Percentiles rank a stretch among this genome's conserved stretches.
Conservation (phyloP, 2,888 invertebrate species). For the Clistopyga incitator region DNA sequence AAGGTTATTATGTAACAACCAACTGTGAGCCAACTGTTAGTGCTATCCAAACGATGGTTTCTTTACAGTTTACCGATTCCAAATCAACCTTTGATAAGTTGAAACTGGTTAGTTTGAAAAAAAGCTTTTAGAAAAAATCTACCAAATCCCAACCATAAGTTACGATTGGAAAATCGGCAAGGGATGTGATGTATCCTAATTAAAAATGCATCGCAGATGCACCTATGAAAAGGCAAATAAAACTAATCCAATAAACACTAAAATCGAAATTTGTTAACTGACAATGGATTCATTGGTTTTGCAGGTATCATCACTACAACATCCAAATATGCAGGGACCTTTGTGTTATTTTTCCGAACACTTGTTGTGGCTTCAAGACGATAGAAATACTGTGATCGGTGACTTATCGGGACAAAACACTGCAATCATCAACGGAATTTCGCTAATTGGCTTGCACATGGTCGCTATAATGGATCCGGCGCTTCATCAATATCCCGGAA, state of each 20-base stretch:
- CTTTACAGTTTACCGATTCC: too few relatives aligned
- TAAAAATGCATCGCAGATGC: too few relatives aligned
- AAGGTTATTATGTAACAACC: too few relatives aligned
- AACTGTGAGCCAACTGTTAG: too few relatives aligned
- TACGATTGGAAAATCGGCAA: too few relatives aligned
- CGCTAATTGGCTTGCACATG: slow-evolving; percentile 88
- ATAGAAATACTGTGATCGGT: slow-evolving; percentile 90
- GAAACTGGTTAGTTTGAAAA: too few relatives aligned
- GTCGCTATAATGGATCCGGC: slow-evolving; percentile 91
- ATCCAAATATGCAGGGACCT: slow-evolving; percentile 88
- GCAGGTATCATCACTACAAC: slow-evolving; percentile 84
- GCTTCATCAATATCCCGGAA: slow-evolving; percentile 87
- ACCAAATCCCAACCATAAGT: too few relatives aligned
- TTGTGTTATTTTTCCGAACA: slow-evolving; percentile 93
- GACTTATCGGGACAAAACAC: slow-evolving; percentile 91
- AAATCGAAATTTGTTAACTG: background rate
- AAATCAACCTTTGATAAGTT: too few relatives aligned
- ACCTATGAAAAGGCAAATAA: background rate
- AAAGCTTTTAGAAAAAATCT: too few relatives aligned
- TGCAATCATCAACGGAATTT: slow-evolving; percentile 88
- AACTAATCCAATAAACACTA: background rate
- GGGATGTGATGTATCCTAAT: too few relatives aligned
- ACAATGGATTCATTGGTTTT: background rate
- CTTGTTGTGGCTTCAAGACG: slow-evolving; percentile 93
- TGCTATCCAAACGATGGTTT: too few relatives aligned